A percentile compares a stretch with the other conserved stretches of the same genome.
phyloP scores from a whole-genome alignment of 1,140 invertebrate genomes.

The Ceratosolen solmsi region DNA sequence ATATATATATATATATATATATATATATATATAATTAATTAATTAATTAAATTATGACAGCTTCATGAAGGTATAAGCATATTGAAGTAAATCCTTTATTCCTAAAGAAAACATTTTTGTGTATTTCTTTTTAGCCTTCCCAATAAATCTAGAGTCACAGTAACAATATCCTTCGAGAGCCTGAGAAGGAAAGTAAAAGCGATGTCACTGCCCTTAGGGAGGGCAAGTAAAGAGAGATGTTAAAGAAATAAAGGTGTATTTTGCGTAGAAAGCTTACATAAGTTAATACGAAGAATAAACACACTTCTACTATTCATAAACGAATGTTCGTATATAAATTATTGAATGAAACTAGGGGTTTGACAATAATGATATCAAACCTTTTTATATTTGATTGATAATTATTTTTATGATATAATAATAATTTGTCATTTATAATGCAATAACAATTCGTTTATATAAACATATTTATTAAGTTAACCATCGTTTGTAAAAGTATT shows the following conservation, averaged over 20 bases:
- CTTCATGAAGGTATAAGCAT: neutral
- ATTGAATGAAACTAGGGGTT: neutral
- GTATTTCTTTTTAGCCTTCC: neutral
- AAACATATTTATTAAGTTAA: too few species aligned
- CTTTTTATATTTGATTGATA: too few species aligned
- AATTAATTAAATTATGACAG: neutral
- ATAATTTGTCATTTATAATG: too few species aligned
- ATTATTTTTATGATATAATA: too few species aligned
- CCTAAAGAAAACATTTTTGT: slow-evolving; percentile 1
- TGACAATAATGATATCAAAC: too few species aligned
- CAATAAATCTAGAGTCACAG: neutral
- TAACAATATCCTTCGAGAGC: slow-evolving; percentile 25
- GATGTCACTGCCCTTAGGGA: slow-evolving; percentile 22
- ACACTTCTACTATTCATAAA: neutral
- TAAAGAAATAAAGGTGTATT: slow-evolving; percentile 23
- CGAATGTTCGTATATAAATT: neutral
- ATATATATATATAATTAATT: too few species aligned
- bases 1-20: too few species aligned
- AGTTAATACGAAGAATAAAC: neutral
- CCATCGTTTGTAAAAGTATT: too few species aligned
- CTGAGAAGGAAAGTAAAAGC: slow-evolving; percentile 6
- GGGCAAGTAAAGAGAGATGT: slow-evolving; percentile 5
- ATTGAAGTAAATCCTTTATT: slow-evolving; percentile 10
- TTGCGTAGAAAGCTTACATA: neutral
- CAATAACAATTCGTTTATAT: too few species aligned